Evolutionary conservation across 2,888 invertebrate genomes (phyloP).

Genomic region (Drosophila kambysellisi): DNA sequence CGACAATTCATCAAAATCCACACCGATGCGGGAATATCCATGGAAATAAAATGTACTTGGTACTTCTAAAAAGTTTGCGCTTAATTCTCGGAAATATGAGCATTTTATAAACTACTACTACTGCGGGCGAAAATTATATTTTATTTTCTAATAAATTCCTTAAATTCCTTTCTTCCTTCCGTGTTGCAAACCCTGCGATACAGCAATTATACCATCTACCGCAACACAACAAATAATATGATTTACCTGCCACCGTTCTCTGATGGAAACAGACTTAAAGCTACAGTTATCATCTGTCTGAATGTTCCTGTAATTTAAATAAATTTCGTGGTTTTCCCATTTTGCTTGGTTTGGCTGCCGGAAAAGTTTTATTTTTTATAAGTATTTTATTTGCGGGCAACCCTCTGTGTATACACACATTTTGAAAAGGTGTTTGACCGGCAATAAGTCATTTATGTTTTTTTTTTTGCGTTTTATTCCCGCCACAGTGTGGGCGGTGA

Average conservation of each 20-base stretch:
- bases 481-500: constrained; percentile 37
- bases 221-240: constrained; percentile 25
- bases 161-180: too few species aligned
- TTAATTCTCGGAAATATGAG: neutral
- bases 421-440: constrained; percentile 80
- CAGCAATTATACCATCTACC: constrained; percentile 4
- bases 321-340: constrained; percentile 53
- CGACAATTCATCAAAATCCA: constrained; percentile 24
- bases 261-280: constrained; percentile 56
- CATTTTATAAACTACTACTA: neutral
- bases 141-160: neutral
- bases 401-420: constrained; percentile 46
- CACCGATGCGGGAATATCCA: constrained; percentile 6
- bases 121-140: neutral
- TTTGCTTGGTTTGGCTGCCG: constrained; percentile 42
- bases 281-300: constrained; percentile 60
- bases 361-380: constrained; percentile 67
- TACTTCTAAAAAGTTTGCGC: neutral
- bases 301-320: constrained; percentile 74
- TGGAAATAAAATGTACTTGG: neutral
- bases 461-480: constrained; percentile 78
- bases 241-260: constrained; percentile 5
- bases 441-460: constrained; percentile 82
- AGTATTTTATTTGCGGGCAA: constrained; percentile 76
- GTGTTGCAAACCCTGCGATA: neutral